A percentile compares a stretch with the other conserved stretches of the same genome.
These are phyloP conservation scores for Centropyge bicolor DNA, from an alignment of 2,797 vertebrate genomes.

Conservation along the genomic window DNA sequence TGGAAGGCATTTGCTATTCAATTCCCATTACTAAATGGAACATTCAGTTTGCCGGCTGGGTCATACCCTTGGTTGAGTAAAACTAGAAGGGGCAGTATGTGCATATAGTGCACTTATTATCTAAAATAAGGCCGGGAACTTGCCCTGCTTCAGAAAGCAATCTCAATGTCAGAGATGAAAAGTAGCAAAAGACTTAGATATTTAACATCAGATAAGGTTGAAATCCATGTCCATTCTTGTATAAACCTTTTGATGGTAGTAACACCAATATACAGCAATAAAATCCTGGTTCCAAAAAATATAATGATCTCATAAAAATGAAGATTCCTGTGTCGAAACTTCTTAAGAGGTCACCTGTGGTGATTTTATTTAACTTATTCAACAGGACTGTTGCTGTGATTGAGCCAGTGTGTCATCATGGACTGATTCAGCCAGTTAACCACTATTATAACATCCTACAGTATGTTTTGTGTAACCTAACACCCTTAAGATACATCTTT, in stretches of 20 bases:
- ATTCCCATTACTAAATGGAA: conserved; percentile 76
- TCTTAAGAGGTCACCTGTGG: conserved; percentile 19
- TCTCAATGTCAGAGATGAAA: conserved; percentile 53
- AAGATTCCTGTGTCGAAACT: conserved; percentile 7
- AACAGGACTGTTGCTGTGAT: conserved; percentile 23
- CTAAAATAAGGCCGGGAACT: conserved; percentile 63
- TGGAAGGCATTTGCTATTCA: conserved; percentile 74
- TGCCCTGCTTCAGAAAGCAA: conserved; percentile 29
- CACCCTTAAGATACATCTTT: conserved; percentile 69
- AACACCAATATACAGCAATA: background rate
- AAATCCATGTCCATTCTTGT: conserved; percentile 7
- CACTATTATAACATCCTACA: conserved; percentile 52
- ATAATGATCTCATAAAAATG: conserved; percentile 1
- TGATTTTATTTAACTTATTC: conserved; percentile 20
- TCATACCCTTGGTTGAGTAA: conserved; percentile 71
- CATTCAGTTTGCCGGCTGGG: conserved; percentile 65
- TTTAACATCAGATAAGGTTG: conserved; percentile 38
- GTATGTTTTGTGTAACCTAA: conserved; percentile 61
- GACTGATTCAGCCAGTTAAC: conserved; percentile 67
- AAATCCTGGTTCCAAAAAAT: conserved; percentile 17
- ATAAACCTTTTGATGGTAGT: conserved; percentile 18
- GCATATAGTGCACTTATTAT: conserved; percentile 68
- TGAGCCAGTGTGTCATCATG: conserved; percentile 43
- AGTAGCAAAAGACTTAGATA: conserved; percentile 20
- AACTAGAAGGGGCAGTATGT: conserved; percentile 56